A percentile compares a stretch with the other conserved stretches of the same genome.
phyloP scores from a whole-genome alignment of 2,888 invertebrate species.

The Eucera pruinosa region DNA sequence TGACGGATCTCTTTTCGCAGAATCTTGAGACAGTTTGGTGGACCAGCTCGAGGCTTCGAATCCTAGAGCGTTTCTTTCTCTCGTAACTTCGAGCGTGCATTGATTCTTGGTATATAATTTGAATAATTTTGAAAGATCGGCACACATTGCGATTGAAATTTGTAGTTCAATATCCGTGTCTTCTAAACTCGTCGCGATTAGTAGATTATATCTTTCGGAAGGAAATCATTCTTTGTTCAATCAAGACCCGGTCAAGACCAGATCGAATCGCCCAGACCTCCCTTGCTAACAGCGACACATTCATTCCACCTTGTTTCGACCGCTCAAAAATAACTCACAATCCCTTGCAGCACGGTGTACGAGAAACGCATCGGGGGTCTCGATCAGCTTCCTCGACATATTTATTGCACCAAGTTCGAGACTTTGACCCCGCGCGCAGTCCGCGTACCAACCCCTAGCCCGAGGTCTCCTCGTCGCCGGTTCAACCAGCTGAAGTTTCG shows the following conservation, averaged over 20 bases:
- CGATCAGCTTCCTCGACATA: constrained; percentile 50
- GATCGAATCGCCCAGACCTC: not conserved
- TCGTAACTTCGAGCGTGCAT: not conserved
- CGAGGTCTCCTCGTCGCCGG: constrained; percentile 30
- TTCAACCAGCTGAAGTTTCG: constrained; percentile 37
- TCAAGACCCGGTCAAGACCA: not conserved
- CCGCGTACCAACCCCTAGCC: constrained; percentile 51
- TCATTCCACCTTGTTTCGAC: too few species aligned
- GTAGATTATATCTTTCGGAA: too few species aligned
- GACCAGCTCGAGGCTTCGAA: too few species aligned
- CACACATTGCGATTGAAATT: too few species aligned
- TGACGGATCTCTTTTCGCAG: not conserved
- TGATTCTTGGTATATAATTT: not conserved
- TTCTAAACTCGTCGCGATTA: too few species aligned
- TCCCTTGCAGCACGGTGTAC: not conserved
- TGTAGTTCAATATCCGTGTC: too few species aligned
- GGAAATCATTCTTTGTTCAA: too few species aligned
- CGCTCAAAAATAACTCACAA: not conserved
- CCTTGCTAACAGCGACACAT: not conserved
- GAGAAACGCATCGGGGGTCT: constrained; percentile 40
- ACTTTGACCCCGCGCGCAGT: constrained; percentile 39
- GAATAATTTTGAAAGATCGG: too few species aligned
- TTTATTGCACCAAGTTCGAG: constrained; percentile 48
- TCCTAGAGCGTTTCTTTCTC: not conserved
- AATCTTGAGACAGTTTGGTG: not conserved